Conservation (phyloP, 2,888 invertebrate species). For the Marronus borbonicus region DNA sequence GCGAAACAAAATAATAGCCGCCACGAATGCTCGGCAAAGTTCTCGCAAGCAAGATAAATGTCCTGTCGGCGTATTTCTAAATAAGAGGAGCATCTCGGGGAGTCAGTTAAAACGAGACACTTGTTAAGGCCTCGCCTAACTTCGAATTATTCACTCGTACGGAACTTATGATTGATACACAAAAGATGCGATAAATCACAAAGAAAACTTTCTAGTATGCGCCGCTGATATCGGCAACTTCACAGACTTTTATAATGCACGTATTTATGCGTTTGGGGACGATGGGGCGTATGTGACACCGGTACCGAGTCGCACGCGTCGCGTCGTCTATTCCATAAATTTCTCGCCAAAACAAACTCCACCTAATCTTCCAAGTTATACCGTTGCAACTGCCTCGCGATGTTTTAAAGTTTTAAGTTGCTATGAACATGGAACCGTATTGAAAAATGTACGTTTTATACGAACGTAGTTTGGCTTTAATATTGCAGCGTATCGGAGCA, state of each 20-base stretch:
- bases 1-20: not conserved
- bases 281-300: not conserved
- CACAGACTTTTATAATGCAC: conserved; percentile 19
- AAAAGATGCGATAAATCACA: conserved; percentile 31
- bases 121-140: not conserved
- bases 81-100: conserved; percentile 7
- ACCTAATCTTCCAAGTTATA: conserved; percentile 31
- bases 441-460: not conserved
- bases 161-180: conserved; percentile 40
- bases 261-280: conserved; percentile 24
- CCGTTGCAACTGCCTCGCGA: not conserved
- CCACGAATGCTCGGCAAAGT: not conserved
- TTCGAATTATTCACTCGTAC: not conserved
- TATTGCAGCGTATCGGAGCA: not conserved
- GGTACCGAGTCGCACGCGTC: not conserved
- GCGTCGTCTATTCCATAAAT: conserved; percentile 7
- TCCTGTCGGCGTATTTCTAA: conserved; percentile 26
- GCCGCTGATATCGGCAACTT: conserved; percentile 18
- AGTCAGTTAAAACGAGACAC: conserved; percentile 28
- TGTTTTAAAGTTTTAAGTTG: conserved; percentile 2
- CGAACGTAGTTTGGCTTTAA: not conserved
- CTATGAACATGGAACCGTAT: not conserved
- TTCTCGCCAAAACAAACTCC: conserved; percentile 25
- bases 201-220: conserved; percentile 29
- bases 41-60: conserved; percentile 29